Evolutionary conservation across 2,888 invertebrate genomes (phyloP), one percentile per base, ranked within the genome.

Genomic region (Theodoxus fluviatilis): DNA sequence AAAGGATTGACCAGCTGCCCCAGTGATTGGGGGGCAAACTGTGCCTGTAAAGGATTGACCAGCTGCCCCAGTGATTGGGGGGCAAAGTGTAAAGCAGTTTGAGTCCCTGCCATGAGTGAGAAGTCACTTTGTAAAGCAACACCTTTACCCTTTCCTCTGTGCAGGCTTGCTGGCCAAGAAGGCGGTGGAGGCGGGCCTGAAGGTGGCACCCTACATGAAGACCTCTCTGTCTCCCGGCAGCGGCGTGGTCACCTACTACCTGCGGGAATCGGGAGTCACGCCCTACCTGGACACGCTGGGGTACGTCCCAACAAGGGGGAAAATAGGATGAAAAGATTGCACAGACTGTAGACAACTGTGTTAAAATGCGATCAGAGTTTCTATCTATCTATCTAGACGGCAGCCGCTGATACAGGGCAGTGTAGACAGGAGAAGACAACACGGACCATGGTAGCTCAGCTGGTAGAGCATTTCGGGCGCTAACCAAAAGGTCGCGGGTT

Each of bases 151-250:
- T 12, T 61, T 38, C 7, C 7, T 3, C 15, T 67, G 38, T 75
- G 2, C 71, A 86, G 86, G 86, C 73, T 87, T 98, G 38, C 87
- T 98, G 67, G 98, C 98, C 0, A 94, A 94, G 89, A 97, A 96
- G 73, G 98, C 98, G 0, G 94, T 98, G 0, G 94, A 94, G 79
- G 93, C 93, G 37, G 98, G 98, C 0, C 90, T 99, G 0, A 90
- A 89, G 0, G 96, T 98, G 1, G 90, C 92, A 9, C 96, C 98
- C 0, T 98, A 95, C 88, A 94, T 99, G 79, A 99, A 99, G 89
- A 98, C 98, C 0, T 96, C 96, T 0, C 89, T 99, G 1, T 97
- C 98, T 0, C 99, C 99, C 0, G 97, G 97, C 0, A 95, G 94
- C 22, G 96, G 96, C 0, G 97, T 97, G 0, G 96, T 97, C 35